phyloP scores from a whole-genome alignment of 2,797 vertebrate species.

The Xenopus petersii region DNA sequence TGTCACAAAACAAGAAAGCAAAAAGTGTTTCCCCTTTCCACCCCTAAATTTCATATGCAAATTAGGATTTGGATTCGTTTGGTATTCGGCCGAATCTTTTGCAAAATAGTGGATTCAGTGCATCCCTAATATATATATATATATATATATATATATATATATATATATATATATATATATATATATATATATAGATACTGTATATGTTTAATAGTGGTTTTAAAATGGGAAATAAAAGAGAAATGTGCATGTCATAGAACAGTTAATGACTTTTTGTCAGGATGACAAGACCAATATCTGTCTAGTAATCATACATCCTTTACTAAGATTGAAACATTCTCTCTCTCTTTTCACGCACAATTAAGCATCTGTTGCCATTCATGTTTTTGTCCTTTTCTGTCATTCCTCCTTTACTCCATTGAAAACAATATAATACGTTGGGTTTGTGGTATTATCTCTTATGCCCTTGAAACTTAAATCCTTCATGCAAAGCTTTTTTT shows the following conservation, averaged over 20 bases:
- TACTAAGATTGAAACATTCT: not conserved
- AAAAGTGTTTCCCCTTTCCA: no score
- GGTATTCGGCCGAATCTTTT: no score
- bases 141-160: no score
- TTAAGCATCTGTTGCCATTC: constrained; percentile 20
- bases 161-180: not conserved
- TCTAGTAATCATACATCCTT: not conserved
- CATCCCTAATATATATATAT: no score
- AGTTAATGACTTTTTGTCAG: constrained; percentile 6
- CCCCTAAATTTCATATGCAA: no score
- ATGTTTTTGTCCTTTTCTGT: constrained; percentile 22
- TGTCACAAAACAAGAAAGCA: no score
- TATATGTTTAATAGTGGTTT: not conserved
- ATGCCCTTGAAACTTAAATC: constrained; percentile 4
- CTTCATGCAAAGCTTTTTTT: no score
- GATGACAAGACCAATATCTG: constrained; percentile 17
- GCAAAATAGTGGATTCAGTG: no score
- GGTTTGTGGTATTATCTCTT: not conserved
- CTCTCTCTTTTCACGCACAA: constrained; percentile 11
- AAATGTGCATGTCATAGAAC: constrained; percentile 2
- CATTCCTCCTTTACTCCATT: constrained; percentile 7
- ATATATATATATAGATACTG: not conserved
- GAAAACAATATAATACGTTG: not conserved
- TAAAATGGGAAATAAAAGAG: not conserved
- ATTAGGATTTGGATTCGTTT: no score